A percentile compares a stretch with the other conserved stretches of the same genome.
Evolutionary conservation across 2,888 invertebrate species (phyloP).

Genomic region (Dryococelus australis): DNA sequence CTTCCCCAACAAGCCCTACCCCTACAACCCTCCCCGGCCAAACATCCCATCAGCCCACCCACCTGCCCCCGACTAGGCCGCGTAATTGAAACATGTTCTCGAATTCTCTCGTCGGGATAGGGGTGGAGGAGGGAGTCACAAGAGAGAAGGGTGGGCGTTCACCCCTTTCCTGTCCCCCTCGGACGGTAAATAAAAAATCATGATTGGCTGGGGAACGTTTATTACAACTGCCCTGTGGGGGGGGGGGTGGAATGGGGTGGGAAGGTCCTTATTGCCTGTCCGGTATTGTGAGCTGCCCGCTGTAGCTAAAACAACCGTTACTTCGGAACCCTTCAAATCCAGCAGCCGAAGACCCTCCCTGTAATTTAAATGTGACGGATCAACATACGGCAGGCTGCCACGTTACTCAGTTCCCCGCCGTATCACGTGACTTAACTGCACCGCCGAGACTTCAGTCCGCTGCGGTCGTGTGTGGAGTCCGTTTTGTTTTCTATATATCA

Average conservation of each 20-base stretch:
- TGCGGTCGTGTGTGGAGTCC: too few relatives aligned
- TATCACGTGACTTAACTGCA: neutral
- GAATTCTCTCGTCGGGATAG: conserved; percentile 26
- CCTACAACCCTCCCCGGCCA: neutral
- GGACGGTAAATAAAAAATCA: conserved; percentile 27
- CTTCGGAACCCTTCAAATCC: neutral
- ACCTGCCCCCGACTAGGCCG: conserved; percentile 13
- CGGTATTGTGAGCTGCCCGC: neutral
- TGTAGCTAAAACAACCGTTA: neutral
- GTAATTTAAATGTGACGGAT: conserved; percentile 16
- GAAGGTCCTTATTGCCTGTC: conserved; percentile 22
- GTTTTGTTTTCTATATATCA: too few relatives aligned
- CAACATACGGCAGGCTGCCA: neutral
- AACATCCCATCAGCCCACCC: neutral
- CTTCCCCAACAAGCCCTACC: too few relatives aligned
- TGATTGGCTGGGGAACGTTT: conserved; percentile 35
- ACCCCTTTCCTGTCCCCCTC: neutral
- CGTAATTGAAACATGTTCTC: conserved; percentile 40
- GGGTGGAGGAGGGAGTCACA: neutral
- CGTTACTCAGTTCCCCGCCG: neutral
- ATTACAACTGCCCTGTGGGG: conserved; percentile 26
- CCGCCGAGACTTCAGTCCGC: neutral
- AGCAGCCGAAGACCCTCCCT: neutral
- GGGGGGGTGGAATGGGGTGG: neutral
- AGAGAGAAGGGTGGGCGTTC: neutral